A percentile compares a stretch with the other conserved stretches of the same genome.
These are phyloP conservation scores for Orycteropus afer DNA, from an alignment of 2,113 vertebrate genomes.

Conservation along the genomic window DNA sequence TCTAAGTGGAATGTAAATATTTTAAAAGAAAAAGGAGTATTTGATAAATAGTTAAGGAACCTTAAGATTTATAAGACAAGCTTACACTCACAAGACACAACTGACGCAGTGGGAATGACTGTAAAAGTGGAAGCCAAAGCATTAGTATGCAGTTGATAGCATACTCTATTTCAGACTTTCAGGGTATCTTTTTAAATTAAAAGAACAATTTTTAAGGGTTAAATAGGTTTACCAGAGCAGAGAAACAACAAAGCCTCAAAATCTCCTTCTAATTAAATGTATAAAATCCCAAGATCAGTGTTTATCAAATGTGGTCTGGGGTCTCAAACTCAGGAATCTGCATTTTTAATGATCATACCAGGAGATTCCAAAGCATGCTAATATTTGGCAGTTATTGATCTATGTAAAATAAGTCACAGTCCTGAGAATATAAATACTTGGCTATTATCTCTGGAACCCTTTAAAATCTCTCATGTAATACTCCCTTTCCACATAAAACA, in stretches of 20 bases:
- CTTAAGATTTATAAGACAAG: slow-evolving; percentile 36
- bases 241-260: background rate
- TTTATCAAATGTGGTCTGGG: slow-evolving; percentile 32
- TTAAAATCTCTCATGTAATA: background rate
- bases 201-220: background rate
- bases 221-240: background rate
- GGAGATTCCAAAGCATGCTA: slow-evolving; percentile 5
- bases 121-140: background rate
- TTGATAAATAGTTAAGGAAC: slow-evolving; percentile 34
- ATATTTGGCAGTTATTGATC: slow-evolving; percentile 26
- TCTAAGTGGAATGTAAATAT: slow-evolving; percentile 11
- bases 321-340: background rate
- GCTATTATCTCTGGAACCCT: background rate
- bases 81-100: slow-evolving; percentile 8
- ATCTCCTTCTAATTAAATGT: background rate
- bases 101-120: background rate
- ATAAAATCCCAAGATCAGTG: background rate
- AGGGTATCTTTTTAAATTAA: background rate
- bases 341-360: slow-evolving; percentile 6
- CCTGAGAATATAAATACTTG: background rate
- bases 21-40: slow-evolving; percentile 36
- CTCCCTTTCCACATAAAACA: slow-evolving; percentile 8
- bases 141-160: background rate
- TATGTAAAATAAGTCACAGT: background rate
- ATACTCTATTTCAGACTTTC: background rate